Conservation (phyloP, 2,113 vertebrate species). For the Polypterus senegalus region DNA sequence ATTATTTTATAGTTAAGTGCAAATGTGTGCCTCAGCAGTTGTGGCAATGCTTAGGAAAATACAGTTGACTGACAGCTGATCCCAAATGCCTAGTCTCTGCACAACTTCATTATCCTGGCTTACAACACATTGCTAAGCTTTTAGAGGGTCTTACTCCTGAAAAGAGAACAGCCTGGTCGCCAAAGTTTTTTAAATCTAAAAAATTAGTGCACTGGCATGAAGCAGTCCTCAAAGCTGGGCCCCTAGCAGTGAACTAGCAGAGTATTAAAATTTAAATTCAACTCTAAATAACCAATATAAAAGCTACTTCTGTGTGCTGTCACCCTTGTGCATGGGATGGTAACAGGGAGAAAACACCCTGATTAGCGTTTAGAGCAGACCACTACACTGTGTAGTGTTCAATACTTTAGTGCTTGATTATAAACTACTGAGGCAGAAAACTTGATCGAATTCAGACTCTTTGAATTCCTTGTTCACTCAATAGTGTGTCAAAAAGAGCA, state of each 20-base stretch:
- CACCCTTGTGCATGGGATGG: constrained; percentile 67
- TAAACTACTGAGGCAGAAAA: constrained; percentile 98
- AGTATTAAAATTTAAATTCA: constrained; percentile 72
- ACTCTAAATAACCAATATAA: constrained; percentile 63
- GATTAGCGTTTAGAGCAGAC: constrained; percentile 85
- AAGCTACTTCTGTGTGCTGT: constrained; percentile 55
- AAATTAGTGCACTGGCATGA: constrained; percentile 61
- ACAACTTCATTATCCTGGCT: too few relatives aligned
- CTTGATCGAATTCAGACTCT: constrained; percentile 94
- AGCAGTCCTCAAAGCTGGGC: constrained; percentile 48
- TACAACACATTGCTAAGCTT: too few relatives aligned
- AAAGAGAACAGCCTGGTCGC: constrained; percentile 52
- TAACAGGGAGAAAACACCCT: constrained; percentile 84
- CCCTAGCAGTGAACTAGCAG: constrained; percentile 43
- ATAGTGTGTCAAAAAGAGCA: constrained; percentile 96
- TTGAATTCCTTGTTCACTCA: constrained; percentile 96
- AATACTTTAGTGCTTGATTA: constrained; percentile 92
- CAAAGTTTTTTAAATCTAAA: constrained; percentile 57
- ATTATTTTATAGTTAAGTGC: too few relatives aligned
- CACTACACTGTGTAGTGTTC: constrained; percentile 78
- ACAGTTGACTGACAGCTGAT: too few relatives aligned
- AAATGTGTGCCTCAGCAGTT: too few relatives aligned
- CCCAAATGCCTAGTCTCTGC: too few relatives aligned
- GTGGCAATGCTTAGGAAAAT: too few relatives aligned
- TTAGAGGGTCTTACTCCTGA: constrained; percentile 30